Evolutionary conservation across 2,113 vertebrate genomes (phyloP), one percentile per base, ranked within the genome.

Genomic region (Urocynchramus pylzowi): DNA sequence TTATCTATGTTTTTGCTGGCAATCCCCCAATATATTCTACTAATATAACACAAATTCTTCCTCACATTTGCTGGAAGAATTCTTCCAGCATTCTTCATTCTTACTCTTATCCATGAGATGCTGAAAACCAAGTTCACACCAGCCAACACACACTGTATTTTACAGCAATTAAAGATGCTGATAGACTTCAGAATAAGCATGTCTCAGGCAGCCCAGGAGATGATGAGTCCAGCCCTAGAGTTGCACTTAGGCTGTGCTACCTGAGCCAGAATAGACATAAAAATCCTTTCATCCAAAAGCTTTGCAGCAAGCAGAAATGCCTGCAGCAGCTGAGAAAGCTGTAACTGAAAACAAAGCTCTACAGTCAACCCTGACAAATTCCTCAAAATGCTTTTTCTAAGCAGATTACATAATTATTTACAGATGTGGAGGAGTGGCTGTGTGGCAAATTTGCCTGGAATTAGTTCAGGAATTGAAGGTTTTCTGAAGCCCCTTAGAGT

Each of bases 381-480:
- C 63, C 45, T 84, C 81, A 77, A 76, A 93, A 56, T 18, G 27
- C 16, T 60, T 95, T 93, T 61, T 80, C 41, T 69, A 73, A 88
- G 73, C 75, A 89, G 73, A 84, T 95, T 79, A 80, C 5, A 0
- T 81, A 50, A 86, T 96, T 95, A 86, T 96, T 97, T 90, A 96
- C 56, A 80, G 28, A 44, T 89, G 24, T 86, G 44, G 30, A 93
- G 64, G 49, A 65, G 59, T 60, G 64, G 73, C 73, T 97, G 61
- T 82, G 92, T 89, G 87, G n/a, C 31, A 92, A 37, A 44, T 94
- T 97, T 76, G 86, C 27, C 92, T 68, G 68, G 69, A 95, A 96
- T 91, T 93, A 92, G 68, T 69, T 76, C 45, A 87, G 81, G 41
- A 95, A 88, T 56, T 91, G 77, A 78, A 84, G 20, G 11, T 52